Base-by-base conservation (phyloP, 1,140 invertebrate species). In the Scaptomyza montana region DNA sequence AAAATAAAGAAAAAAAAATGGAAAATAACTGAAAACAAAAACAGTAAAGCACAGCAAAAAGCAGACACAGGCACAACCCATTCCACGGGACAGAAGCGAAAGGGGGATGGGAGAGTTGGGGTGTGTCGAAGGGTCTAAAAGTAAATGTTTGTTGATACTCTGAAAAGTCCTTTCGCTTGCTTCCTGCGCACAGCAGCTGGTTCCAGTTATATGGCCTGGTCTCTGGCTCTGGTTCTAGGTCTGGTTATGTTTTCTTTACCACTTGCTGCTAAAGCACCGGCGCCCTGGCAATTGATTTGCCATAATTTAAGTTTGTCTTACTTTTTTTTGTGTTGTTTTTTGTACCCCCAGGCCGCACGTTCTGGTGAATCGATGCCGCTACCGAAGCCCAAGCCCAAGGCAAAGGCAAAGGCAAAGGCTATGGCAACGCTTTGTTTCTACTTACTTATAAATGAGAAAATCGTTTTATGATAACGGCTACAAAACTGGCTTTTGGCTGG, bases 401-500 rank as follows among this genome's bases (percentile, higher is more conserved):
- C 47, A 50, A 55, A 33, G 30, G 30, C 30, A 33, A 33, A 33
- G 4, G 30, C 21, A 25, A 25, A 25, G 65, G 65, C 47, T 47
- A 53, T 10, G 65, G 36, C 66, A 50, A 55, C 43, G 56, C 56
- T 64, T 61, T 51, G 57, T 61, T 54, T 72, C 50, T 62, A 41
- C 41, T 65, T 73, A 45, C 47, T 65, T 54, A 66, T 73, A 86
- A 90, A 80, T 81, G 80, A 80, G 85, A 81, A 89, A 89, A 89
- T 90, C 86, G 85, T 87, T 89, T 89, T 86, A 89, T 89, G 80
- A 89, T 89, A 80, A 76, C 77, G 56, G 57, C 72, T 78, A 50
- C 64, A 47, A 69, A 60, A 60, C 3, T 30, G 55, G 41, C 33
- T 43, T 61, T 13, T 2, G 12, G 12, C 59, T 43, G 16, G 56